Evolutionary conservation across 2,113 vertebrate genomes (phyloP).

Genomic region (Genyomyrus donnyi): DNA sequence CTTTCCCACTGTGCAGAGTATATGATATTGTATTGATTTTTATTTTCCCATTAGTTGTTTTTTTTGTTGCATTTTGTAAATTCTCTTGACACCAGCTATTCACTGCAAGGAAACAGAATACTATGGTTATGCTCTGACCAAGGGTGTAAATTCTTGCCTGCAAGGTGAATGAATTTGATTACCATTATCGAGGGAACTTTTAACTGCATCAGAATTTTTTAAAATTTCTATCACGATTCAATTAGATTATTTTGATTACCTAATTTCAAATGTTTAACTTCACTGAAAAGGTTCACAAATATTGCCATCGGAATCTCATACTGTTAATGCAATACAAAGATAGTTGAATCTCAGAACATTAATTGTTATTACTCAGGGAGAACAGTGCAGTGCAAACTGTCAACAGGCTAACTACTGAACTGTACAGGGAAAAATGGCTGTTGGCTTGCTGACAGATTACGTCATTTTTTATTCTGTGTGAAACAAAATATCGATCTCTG

Average conservation of each 20-base stretch:
- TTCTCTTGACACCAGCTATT: neutral
- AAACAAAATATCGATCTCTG: neutral
- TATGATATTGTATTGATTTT: neutral
- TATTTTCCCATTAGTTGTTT: neutral
- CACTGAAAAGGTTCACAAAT: neutral
- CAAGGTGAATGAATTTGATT: too few species aligned
- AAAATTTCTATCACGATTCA: neutral
- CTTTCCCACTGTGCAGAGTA: neutral
- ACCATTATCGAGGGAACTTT: too few species aligned
- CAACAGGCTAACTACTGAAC: neutral
- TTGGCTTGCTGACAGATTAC: neutral
- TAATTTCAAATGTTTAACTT: neutral
- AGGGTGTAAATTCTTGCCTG: too few species aligned
- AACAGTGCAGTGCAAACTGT: neutral
- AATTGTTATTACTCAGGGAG: neutral
- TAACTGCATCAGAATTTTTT: neutral
- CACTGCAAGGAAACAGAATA: neutral
- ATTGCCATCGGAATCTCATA: neutral
- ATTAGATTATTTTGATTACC: neutral
- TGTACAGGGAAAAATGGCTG: neutral
- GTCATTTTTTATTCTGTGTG: neutral
- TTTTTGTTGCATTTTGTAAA: neutral
- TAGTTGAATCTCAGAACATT: neutral
- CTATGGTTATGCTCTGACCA: too few species aligned
- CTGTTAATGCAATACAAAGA: neutral